A percentile compares a stretch with the other conserved stretches of the same genome.
Evolutionary conservation across 2,888 invertebrate species (phyloP).

Genomic region (Dynastes tityus): DNA sequence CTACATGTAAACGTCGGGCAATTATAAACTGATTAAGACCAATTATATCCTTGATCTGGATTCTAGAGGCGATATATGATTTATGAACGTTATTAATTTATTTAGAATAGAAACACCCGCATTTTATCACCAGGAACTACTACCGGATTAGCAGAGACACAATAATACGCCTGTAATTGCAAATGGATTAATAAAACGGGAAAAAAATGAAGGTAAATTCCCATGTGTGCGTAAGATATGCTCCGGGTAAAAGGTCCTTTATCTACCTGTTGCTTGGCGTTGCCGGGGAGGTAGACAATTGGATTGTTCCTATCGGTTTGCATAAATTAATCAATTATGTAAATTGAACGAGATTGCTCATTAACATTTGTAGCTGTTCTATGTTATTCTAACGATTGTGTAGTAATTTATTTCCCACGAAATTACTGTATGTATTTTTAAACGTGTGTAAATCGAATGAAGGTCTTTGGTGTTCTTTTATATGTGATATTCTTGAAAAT

Average conservation of each 20-base stretch:
- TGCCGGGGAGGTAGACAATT: not conserved
- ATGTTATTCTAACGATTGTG: too few relatives aligned
- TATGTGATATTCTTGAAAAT: too few relatives aligned
- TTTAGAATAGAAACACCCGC: not conserved
- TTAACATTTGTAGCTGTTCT: not conserved
- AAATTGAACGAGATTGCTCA: not conserved
- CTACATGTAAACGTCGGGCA: not conserved
- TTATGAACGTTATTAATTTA: constrained; percentile 1
- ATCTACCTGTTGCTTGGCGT: not conserved
- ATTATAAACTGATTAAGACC: constrained; percentile 7
- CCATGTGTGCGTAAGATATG: not conserved
- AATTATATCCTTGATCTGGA: constrained; percentile 12
- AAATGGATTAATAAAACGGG: too few relatives aligned
- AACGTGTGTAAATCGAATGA: too few relatives aligned
- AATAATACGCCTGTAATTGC: not conserved
- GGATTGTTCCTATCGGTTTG: not conserved
- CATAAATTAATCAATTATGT: not conserved
- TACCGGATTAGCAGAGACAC: not conserved
- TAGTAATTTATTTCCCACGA: too few relatives aligned
- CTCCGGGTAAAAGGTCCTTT: not conserved
- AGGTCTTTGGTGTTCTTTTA: too few relatives aligned
- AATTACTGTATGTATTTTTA: too few relatives aligned
- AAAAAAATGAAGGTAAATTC: not conserved
- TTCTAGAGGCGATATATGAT: not conserved
- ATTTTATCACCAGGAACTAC: not conserved